Evolutionary conservation across 2,113 vertebrate species (phyloP).

Genomic region (Chaetodon auriga): DNA sequence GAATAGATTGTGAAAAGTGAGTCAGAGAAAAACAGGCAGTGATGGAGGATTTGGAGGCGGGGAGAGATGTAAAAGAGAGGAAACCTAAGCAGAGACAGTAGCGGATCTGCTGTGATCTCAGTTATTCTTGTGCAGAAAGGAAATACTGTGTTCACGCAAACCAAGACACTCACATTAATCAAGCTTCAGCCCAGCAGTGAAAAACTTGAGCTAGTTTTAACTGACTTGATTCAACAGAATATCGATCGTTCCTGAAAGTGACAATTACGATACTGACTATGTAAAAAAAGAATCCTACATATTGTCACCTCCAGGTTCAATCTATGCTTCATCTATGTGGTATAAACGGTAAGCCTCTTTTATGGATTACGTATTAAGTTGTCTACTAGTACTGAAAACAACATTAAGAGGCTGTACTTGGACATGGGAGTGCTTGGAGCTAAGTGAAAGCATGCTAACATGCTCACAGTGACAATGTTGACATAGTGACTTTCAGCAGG

Average conservation of each 20-base stretch:
- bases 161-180: not conserved
- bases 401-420: not conserved
- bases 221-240: not conserved
- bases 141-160: constrained; percentile 12
- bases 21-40: not conserved
- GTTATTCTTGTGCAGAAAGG: constrained; percentile 6
- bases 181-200: not conserved
- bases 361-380: not conserved
- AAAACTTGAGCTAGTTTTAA: too few species aligned
- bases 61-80: not conserved
- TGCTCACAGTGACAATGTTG: too few species aligned
- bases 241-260: not conserved
- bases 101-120: not conserved
- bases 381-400: not conserved
- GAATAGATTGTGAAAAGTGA: constrained; percentile 21
- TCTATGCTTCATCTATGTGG: not conserved
- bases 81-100: not conserved
- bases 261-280: not conserved
- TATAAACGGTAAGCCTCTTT: not conserved
- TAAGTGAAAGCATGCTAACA: not conserved
- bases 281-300: not conserved
- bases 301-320: not conserved
- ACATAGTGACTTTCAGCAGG: not conserved
- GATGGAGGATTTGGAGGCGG: not conserved
- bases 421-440: not conserved